A percentile compares a stretch with the other conserved stretches of the same genome.
phyloP scores from a whole-genome alignment of 2,888 invertebrate species.

The Balanococcus diminutus region DNA sequence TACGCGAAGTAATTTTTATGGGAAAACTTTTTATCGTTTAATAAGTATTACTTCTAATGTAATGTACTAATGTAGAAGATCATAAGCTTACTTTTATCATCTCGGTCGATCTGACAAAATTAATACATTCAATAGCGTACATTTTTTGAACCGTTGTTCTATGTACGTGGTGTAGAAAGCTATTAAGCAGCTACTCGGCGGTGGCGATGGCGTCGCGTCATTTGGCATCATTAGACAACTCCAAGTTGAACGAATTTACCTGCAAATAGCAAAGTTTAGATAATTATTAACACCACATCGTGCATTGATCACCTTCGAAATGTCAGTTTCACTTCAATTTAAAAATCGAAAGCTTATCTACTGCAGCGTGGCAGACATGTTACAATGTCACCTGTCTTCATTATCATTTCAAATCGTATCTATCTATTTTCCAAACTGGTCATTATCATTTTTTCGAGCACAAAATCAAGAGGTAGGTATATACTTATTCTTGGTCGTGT shows the following conservation, averaged over 20 bases:
- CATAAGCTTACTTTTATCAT: neutral
- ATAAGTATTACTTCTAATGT: too few relatives aligned
- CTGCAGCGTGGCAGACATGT: neutral
- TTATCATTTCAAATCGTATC: slow-evolving; percentile 12
- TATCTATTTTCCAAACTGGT: neutral
- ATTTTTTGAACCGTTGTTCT: neutral
- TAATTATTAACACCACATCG: neutral
- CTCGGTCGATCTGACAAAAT: neutral
- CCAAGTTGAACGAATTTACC: neutral
- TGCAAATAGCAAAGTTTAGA: neutral
- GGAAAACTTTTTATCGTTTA: neutral
- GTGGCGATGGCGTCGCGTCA: neutral
- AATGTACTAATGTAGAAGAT: neutral
- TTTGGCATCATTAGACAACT: neutral
- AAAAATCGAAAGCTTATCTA: neutral
- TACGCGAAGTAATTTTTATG: neutral
- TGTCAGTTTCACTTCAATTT: neutral
- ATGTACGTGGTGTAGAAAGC: neutral
- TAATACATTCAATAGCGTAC: neutral
- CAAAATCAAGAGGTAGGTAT: neutral
- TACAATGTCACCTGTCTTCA: neutral
- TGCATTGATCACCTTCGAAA: neutral
- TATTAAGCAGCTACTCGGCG: neutral
- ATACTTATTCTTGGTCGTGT: neutral
- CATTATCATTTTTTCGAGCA: neutral